phyloP scores from a whole-genome alignment of 2,888 invertebrate genomes.

The Fissipunctia ypsillon region DNA sequence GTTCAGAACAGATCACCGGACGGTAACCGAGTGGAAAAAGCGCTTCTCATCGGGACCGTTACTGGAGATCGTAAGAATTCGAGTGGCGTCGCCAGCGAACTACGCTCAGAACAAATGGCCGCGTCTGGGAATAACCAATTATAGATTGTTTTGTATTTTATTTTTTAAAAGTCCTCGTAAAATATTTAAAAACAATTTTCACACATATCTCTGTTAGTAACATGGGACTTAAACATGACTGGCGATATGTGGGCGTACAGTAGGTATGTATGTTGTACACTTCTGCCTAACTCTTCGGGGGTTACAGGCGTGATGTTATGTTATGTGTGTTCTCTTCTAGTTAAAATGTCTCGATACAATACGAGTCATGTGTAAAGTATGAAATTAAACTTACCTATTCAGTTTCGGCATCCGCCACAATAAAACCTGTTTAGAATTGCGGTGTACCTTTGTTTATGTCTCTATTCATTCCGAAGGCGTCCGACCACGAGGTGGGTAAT shows the following conservation, averaged over 20 bases:
- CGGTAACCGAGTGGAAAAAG: slow-evolving; percentile 90
- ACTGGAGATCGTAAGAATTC: slow-evolving; percentile 79
- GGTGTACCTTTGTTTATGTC: slow-evolving; percentile 70
- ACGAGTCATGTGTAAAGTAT: not conserved
- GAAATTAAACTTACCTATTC: not conserved
- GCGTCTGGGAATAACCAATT: slow-evolving; percentile 42
- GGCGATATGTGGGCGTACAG: no score
- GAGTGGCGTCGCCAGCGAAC: slow-evolving; percentile 75
- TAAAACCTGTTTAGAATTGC: slow-evolving; percentile 60
- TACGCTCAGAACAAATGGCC: slow-evolving; percentile 58
- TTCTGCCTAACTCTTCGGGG: no score
- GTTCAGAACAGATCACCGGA: slow-evolving; percentile 88
- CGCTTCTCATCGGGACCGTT: slow-evolving; percentile 87
- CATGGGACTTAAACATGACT: no score
- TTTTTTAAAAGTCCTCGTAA: slow-evolving; percentile 13
- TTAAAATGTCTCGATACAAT: no score
- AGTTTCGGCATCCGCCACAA: slow-evolving; percentile 11
- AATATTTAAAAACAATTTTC: not conserved
- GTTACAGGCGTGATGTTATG: no score
- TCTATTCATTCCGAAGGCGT: slow-evolving; percentile 80
- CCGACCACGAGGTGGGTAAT: slow-evolving; percentile 88
- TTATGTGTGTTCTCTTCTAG: no score
- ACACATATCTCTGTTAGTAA: not conserved
- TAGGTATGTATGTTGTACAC: no score
- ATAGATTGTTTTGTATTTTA: no score